Percentiles rank a stretch among this genome's conserved stretches.
phyloP scores from a whole-genome alignment of 2,888 invertebrate genomes.

The Tachina fera region DNA sequence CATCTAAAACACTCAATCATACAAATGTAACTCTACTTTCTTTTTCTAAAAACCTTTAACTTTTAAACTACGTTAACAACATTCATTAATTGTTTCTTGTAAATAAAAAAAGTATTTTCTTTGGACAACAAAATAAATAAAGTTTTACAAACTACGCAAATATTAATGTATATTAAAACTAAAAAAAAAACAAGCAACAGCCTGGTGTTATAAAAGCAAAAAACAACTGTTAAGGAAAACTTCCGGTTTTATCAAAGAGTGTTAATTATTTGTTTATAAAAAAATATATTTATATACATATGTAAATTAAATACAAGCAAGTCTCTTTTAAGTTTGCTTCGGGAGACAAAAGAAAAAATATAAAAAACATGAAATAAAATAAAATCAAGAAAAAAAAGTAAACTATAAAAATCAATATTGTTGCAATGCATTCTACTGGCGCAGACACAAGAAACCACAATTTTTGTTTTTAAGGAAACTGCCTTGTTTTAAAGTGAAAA shows the following conservation, averaged over 20 bases:
- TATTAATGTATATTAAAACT: background rate
- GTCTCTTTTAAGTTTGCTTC: constrained; percentile 43
- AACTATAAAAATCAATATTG: constrained; percentile 66
- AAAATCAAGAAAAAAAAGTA: constrained; percentile 13
- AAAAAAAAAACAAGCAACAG: constrained; percentile 4
- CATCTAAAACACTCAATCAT: constrained; percentile 71
- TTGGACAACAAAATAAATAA: constrained; percentile 55
- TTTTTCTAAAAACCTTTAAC: constrained; percentile 63
- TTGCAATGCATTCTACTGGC: constrained; percentile 60
- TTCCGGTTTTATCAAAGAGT: constrained; percentile 45
- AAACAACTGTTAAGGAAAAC: constrained; percentile 34
- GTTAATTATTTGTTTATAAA: constrained; percentile 35
- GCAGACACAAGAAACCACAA: constrained; percentile 33
- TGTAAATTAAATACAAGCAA: constrained; percentile 30
- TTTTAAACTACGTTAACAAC: constrained; percentile 61
- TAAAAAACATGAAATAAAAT: constrained; percentile 21
- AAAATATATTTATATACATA: background rate
- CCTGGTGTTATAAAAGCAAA: constrained; percentile 48
- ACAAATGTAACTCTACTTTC: constrained; percentile 74
- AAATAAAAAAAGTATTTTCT: constrained; percentile 54
- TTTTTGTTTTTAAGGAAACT: constrained; percentile 32
- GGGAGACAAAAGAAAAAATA: constrained; percentile 25
- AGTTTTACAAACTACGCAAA: background rate
- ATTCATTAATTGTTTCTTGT: constrained; percentile 54
- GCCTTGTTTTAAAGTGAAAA: constrained; percentile 42